A percentile compares a stretch with the other conserved stretches of the same genome.
Conservation (phyloP, 2,888 invertebrate species). For the Macrophya alboannulata region DNA sequence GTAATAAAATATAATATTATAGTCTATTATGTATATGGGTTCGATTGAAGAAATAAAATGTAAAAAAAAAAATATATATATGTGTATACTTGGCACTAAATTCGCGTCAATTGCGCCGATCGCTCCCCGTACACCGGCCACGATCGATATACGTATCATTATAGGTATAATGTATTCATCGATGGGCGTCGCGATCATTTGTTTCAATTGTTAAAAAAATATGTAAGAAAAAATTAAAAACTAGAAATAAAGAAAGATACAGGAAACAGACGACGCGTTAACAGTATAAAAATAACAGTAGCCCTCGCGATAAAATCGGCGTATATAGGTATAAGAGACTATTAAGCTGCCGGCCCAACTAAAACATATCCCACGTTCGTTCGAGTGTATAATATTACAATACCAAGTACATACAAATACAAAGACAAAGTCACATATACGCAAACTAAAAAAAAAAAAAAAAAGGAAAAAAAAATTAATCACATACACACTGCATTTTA, state of each 20-base stretch:
- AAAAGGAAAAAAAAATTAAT: neutral
- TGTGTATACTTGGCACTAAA: neutral
- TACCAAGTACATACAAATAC: neutral
- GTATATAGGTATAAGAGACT: neutral
- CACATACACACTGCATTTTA: conserved; percentile 11
- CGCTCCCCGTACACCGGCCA: neutral
- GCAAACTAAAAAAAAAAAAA: neutral
- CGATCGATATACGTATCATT: neutral
- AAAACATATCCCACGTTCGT: conserved; percentile 39
- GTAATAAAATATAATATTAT: neutral
- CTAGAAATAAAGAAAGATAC: too few relatives aligned
- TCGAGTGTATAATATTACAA: neutral
- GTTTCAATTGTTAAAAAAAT: neutral
- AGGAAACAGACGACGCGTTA: neutral
- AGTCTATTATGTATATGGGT: neutral
- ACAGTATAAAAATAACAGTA: neutral
- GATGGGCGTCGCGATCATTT: neutral
- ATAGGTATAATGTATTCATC: neutral
- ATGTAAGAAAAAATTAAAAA: neutral
- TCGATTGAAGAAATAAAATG: neutral
- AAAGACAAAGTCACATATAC: neutral
- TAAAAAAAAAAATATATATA: neutral
- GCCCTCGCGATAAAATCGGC: conserved; percentile 38
- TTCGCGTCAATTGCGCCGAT: conserved; percentile 29
- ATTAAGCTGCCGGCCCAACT: conserved; percentile 37